Percentiles rank a stretch among this genome's conserved stretches.
These are phyloP conservation scores for Papilio polyxenes DNA, from an alignment of 1,140 invertebrate species.

Conservation along the genomic window DNA sequence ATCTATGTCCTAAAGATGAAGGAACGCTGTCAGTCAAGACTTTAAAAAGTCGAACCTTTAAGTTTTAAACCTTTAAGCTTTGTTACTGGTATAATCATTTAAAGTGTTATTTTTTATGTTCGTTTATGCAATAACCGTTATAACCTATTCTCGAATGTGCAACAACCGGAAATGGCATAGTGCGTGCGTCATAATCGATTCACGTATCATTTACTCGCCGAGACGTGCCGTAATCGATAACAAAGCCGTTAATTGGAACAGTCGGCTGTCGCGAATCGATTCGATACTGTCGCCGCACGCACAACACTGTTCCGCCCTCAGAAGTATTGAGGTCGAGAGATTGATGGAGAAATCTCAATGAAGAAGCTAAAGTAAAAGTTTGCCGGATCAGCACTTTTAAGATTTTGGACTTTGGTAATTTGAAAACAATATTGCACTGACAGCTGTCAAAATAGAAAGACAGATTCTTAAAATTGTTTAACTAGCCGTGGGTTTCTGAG, in stretches of 20 bases:
- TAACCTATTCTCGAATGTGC: constrained; percentile 10
- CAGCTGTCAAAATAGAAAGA: background rate
- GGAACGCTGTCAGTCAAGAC: background rate
- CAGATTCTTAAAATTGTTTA: background rate
- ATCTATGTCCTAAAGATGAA: too few relatives aligned
- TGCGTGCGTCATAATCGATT: constrained; percentile 33
- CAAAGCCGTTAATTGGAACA: constrained; percentile 49
- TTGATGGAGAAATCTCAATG: constrained; percentile 17
- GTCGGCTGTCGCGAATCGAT: constrained; percentile 44
- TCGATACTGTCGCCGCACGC: constrained; percentile 33
- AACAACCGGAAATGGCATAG: constrained; percentile 34
- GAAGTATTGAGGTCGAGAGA: constrained; percentile 8
- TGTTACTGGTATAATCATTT: background rate
- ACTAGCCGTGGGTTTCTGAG: too few relatives aligned
- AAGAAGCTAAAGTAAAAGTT: background rate
- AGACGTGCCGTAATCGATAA: constrained; percentile 44
- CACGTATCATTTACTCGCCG: constrained; percentile 25
- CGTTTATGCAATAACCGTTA: constrained; percentile 16
- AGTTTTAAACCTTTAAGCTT: too few relatives aligned
- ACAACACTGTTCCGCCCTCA: background rate
- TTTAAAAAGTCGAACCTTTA: background rate
- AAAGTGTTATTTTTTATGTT: constrained; percentile 9
- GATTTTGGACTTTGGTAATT: background rate
- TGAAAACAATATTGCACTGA: background rate
- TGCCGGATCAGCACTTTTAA: background rate